These are phyloP conservation scores for Drosophila busckii DNA, from an alignment of 1,140 invertebrate species.

Conservation along the genomic window DNA sequence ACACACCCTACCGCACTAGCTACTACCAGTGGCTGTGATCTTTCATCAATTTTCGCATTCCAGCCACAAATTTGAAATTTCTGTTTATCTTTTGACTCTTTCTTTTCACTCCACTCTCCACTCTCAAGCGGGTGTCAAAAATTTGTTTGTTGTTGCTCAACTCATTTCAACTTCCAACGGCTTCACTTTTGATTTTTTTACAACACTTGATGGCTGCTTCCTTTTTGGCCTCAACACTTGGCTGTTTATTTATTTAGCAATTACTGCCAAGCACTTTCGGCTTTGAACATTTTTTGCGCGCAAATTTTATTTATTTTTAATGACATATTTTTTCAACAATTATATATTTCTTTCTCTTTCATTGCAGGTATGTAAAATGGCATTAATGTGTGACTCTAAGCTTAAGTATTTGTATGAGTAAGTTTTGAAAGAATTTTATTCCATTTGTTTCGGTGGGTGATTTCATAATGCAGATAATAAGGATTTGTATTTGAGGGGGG, in stretches of 20 bases:
- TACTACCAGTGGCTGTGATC: neutral
- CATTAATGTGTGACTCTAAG: too few species aligned
- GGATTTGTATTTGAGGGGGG: too few species aligned
- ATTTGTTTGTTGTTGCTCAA: slow-evolving; percentile 18
- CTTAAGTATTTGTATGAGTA: too few species aligned
- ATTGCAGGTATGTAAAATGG: slow-evolving; percentile 53
- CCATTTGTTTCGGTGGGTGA: neutral
- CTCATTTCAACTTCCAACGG: neutral
- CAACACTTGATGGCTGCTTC: slow-evolving; percentile 35
- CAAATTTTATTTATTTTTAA: slow-evolving; percentile 43
- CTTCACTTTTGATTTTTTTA: slow-evolving; percentile 22
- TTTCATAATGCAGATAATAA: too few species aligned
- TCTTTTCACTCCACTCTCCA: slow-evolving; percentile 6
- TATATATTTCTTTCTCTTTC: slow-evolving; percentile 20
- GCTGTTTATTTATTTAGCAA: slow-evolving; percentile 52
- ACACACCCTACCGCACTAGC: neutral
- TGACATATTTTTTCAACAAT: slow-evolving; percentile 39
- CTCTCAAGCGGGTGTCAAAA: slow-evolving; percentile 44
- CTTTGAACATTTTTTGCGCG: slow-evolving; percentile 18
- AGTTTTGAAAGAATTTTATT: neutral
- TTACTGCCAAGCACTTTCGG: slow-evolving; percentile 42
- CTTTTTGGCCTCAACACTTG: slow-evolving; percentile 25
- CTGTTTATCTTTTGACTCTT: slow-evolving; percentile 29
- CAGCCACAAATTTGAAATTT: slow-evolving; percentile 23
- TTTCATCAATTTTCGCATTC: slow-evolving; percentile 26